Base-by-base conservation (phyloP, 2,888 invertebrate species). In the Ectemnius lituratus region DNA sequence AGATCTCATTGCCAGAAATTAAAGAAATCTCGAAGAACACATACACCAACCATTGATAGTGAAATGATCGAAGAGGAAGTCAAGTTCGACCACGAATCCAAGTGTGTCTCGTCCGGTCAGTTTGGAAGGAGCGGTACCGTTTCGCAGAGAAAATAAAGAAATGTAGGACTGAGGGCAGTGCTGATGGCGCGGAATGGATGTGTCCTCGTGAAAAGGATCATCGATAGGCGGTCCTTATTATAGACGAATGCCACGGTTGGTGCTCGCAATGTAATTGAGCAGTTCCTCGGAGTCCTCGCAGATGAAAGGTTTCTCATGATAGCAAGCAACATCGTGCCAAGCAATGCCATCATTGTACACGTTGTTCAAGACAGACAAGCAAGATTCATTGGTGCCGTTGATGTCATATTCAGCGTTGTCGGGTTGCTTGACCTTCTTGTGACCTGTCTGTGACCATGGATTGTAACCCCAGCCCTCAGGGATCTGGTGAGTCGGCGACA, bases 271-370 rank as follows among this genome's bases (percentile, higher is more conserved):
- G 91, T 97, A 97, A 91, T 94, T 95, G 87, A 97, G 93, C 76
- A 97, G 94, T 89, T 97, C 97, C 66, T 97, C 97, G 76, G 95
- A 96, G 91, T 97, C 97, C 90, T 97, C 97, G 91, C 97, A 97
- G 83, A 97, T 94, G 90, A 97, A 94, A 1, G 97, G 97, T 90
- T 97, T 97, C 91, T 97, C 96, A 91, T 97, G 97, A 91, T 97
- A 97, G 91, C 97, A 97, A 80, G 97, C 97, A 67, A 97, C 97
- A 91, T 97, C 97, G 92, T 97, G 97, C 97, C 97, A 97, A 81
- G 96, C 96, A 90, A 97, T 96, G 80, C 97, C 97, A 89, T 97
- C 97, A 88, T 95, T 96, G 93, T 97, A 97, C 6, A 97, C 97
- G 91, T 97, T 97, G 93, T 97, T 97, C 79, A 97, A 93, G 78